These are phyloP conservation scores for Malaclemys terrapin DNA, from an alignment of 2,113 vertebrate genomes.

Conservation along the genomic window DNA sequence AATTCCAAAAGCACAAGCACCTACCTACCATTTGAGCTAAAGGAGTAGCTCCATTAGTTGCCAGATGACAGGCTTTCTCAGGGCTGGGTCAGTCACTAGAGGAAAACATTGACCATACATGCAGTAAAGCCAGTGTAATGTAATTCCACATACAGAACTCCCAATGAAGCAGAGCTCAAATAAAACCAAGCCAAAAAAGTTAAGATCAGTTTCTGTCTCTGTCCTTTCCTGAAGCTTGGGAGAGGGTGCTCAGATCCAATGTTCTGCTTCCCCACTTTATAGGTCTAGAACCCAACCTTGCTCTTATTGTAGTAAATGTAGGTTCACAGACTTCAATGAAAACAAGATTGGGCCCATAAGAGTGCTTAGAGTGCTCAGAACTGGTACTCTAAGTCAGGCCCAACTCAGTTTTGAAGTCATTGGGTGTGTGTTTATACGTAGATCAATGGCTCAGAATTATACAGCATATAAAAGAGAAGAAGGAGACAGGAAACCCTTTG, in stretches of 20 bases:
- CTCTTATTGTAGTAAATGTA: not conserved
- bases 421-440: not conserved
- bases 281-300: not conserved
- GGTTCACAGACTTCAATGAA: not conserved
- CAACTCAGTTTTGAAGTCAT: not conserved
- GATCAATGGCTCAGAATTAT: not conserved
- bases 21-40: not conserved
- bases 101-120: not conserved
- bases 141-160: not conserved
- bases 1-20: not conserved
- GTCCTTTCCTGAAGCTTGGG: not conserved
- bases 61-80: accelerated
- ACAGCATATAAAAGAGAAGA: not conserved
- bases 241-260: not conserved
- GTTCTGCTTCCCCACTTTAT: not conserved
- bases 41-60: not conserved
- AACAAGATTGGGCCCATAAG: accelerated
- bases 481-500: not conserved
- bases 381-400: accelerated
- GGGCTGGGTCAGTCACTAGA: not conserved
- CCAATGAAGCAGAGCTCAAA: not conserved
- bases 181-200: not conserved
- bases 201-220: not conserved
- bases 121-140: not conserved
- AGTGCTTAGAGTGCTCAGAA: not conserved